These are phyloP conservation scores for Gambusia holbrooki DNA, from an alignment of 2,113 vertebrate species.

Conservation along the genomic window DNA sequence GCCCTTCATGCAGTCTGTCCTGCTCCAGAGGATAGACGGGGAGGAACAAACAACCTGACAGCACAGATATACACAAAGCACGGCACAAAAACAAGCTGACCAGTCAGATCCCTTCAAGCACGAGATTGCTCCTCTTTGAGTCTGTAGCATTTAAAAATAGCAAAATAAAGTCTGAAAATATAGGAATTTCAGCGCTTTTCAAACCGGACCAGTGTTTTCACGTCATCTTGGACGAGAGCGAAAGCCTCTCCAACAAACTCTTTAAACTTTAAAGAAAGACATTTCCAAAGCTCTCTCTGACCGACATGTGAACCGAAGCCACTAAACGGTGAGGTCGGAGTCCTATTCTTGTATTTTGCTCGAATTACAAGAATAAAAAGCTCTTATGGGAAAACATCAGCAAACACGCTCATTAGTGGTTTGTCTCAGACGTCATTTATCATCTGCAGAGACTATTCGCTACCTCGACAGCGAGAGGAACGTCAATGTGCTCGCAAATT, in stretches of 20 bases:
- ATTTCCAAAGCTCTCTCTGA: conserved; percentile 25
- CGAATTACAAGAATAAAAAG: neutral
- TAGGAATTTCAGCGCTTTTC: neutral
- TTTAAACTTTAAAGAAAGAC: neutral
- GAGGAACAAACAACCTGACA: conserved; percentile 17
- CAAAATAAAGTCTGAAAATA: neutral
- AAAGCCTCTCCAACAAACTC: neutral
- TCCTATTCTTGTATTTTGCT: conserved; percentile 22
- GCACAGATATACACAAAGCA: neutral
- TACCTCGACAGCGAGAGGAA: neutral
- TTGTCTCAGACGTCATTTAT: conserved; percentile 7
- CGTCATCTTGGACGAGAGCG: neutral
- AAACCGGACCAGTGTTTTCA: neutral
- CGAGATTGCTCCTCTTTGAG: neutral
- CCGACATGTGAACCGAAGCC: conserved; percentile 6
- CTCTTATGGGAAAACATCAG: neutral
- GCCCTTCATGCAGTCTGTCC: neutral
- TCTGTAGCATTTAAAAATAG: neutral
- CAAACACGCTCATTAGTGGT: conserved; percentile 36
- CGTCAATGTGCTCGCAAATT: neutral
- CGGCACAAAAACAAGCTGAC: neutral
- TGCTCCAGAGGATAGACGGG: neutral
- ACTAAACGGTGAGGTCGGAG: conserved; percentile 29
- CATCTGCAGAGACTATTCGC: conserved; percentile 7
- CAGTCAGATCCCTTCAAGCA: neutral